Base-by-base conservation (phyloP, 1,140 invertebrate species). In the Aphis gossypii region DNA sequence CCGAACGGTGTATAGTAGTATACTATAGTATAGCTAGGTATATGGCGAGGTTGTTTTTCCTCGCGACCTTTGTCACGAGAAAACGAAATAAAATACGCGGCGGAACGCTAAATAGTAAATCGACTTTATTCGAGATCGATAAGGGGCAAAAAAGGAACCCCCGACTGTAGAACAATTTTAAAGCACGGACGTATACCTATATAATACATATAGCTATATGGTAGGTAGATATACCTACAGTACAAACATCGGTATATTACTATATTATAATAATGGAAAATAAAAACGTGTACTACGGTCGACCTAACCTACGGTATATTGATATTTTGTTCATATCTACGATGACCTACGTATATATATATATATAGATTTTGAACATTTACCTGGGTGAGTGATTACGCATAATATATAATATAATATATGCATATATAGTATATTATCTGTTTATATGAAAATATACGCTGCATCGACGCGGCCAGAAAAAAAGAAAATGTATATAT, bases 41-140 rank as follows among this genome's bases (percentile, higher is more conserved):
- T 68, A 68, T 68, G 9, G 11, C 60, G 60, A 68, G 60, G 76
- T 83, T 83, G 38, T 83, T 82, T 83, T 35, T 35, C n/a, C n/a
- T 23, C 82, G 82, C 38, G 82, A 83, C 60, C 60, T 76, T 76
- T 76, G 60, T 76, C 60, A 76, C 60, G 60, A 83, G 38, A 83
- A 38, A 41, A 35, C 82, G 82, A 83, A 41, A 83, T 41, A 83
- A 83, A 83, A 83, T 23, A 83, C 82, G 76, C 68, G 68, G 35
- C 6, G 21, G 60, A n/a, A 76, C 60, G 14, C 60, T 76, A 76
- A 76, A 76, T 76, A 76, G 60, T 76, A n/a, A 76, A 76, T 76
- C 60, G 60, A 76, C 60, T 76, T 76, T n/a, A 76, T n/a, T 76
- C n/a, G 14, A 76, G 60, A 76, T 76, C 60, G 60, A 76, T 76